Evolutionary conservation across 2,113 vertebrate species (phyloP).

Genomic region (Paratilapia polleni): DNA sequence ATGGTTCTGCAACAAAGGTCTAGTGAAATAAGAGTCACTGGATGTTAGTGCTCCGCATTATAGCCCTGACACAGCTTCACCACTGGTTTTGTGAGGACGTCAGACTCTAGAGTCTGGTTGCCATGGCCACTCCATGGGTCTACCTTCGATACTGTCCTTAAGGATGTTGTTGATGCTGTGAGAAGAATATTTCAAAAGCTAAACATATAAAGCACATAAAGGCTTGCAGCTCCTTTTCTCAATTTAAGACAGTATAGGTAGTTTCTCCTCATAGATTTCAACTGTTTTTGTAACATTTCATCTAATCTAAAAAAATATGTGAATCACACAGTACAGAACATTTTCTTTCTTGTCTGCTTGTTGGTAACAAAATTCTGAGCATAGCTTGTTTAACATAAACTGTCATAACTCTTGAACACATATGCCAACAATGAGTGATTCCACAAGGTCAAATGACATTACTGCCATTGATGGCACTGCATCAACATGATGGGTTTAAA

Average conservation of each 20-base stretch:
- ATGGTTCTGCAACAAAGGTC: not conserved
- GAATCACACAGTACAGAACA: not conserved
- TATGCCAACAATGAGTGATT: not conserved
- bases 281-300: not conserved
- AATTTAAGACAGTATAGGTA: not conserved
- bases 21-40: not conserved
- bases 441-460: conserved; percentile 1
- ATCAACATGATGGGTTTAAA: conserved; percentile 8
- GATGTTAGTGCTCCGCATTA: not conserved
- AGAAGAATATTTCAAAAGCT: not conserved
- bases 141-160: not conserved
- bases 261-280: not conserved
- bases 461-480: not conserved
- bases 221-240: not conserved
- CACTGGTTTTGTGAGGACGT: not conserved
- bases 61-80: not conserved
- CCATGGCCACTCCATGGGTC: not conserved
- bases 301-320: not conserved
- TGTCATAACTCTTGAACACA: not conserved
- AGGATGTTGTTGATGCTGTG: not conserved
- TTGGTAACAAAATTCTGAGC: not conserved
- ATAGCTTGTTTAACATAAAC: not conserved
- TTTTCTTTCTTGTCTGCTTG: not conserved
- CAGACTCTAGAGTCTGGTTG: not conserved
- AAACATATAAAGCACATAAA: not conserved